Percentiles rank a stretch among this genome's conserved stretches.
Conservation (phyloP, 2,113 vertebrate species). For the Noturus placidus region DNA sequence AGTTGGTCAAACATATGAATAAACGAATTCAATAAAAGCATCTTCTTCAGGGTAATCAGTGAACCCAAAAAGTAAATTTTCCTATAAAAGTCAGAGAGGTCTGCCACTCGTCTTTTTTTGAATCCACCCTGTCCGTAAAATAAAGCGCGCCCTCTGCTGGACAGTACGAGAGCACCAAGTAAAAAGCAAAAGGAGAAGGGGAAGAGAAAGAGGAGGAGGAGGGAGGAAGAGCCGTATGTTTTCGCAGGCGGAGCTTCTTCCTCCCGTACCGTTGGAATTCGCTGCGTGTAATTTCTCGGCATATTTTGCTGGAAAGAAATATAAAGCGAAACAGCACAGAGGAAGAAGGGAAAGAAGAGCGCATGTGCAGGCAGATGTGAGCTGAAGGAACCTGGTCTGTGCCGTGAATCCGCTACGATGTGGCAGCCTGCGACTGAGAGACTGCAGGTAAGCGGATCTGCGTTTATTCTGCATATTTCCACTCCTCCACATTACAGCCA, state of each 20-base stretch:
- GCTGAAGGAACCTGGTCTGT: not conserved
- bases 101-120: not conserved
- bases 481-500: not conserved
- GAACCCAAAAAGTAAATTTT: too few relatives aligned
- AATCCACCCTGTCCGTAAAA: not conserved
- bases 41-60: too few relatives aligned
- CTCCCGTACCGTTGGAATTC: constrained; percentile 67
- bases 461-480: not conserved
- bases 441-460: constrained; percentile 82
- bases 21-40: too few relatives aligned
- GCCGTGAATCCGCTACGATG: constrained; percentile 73
- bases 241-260: constrained; percentile 79
- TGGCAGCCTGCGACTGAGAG: constrained; percentile 95
- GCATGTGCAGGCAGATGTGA: constrained; percentile 53
- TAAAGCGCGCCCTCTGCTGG: constrained; percentile 63
- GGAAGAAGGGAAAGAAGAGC: not conserved
- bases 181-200: constrained; percentile 4
- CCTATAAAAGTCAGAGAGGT: too few relatives aligned
- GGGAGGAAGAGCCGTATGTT: constrained; percentile 29
- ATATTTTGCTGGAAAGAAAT: constrained; percentile 51
- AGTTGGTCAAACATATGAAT: too few relatives aligned
- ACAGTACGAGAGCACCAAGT: not conserved
- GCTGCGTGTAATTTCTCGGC: constrained; percentile 52
- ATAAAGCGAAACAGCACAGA: not conserved
- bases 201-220: constrained; percentile 24